A percentile compares a stretch with the other conserved stretches of the same genome.
These are phyloP conservation scores for Caradrina kadenii DNA, from an alignment of 2,888 invertebrate genomes.

Conservation along the genomic window DNA sequence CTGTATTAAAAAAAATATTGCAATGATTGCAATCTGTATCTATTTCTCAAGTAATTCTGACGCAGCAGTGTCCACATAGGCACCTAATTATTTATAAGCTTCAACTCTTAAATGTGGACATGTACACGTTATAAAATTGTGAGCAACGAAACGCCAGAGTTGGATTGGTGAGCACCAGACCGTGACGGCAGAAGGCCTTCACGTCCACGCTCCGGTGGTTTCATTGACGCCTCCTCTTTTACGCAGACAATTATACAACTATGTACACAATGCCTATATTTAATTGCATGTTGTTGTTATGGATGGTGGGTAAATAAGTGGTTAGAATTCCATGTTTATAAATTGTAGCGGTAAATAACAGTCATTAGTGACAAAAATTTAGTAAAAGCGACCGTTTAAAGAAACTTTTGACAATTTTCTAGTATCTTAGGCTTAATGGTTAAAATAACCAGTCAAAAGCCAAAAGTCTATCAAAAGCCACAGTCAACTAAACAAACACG, in stretches of 20 bases:
- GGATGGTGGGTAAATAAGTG: background rate
- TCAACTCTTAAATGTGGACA: slow-evolving; percentile 36
- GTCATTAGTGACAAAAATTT: too few relatives aligned
- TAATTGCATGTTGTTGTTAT: background rate
- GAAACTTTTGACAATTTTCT: background rate
- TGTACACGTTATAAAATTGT: slow-evolving; percentile 27
- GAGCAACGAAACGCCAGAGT: slow-evolving; percentile 43
- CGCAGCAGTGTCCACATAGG: background rate
- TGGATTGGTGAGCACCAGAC: slow-evolving; percentile 79
- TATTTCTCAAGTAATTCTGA: background rate
- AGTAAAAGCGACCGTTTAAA: background rate
- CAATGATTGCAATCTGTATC: too few relatives aligned
- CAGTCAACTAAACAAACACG: slow-evolving; percentile 36
- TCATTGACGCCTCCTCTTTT: slow-evolving; percentile 76
- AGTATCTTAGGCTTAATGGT: background rate
- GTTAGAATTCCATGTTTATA: too few relatives aligned
- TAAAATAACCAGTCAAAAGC: slow-evolving; percentile 19
- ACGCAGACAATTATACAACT: slow-evolving; percentile 59
- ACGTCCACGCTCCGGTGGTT: slow-evolving; percentile 71
- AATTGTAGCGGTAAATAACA: background rate
- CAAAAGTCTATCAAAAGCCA: slow-evolving; percentile 10
- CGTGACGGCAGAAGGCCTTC: slow-evolving; percentile 74
- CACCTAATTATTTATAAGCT: slow-evolving; percentile 11
- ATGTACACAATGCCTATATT: background rate
- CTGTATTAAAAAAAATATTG: too few relatives aligned